Evolutionary conservation across 2,113 vertebrate species (phyloP), one percentile per base, ranked within the genome.

Genomic region (Oncorhynchus masou): DNA sequence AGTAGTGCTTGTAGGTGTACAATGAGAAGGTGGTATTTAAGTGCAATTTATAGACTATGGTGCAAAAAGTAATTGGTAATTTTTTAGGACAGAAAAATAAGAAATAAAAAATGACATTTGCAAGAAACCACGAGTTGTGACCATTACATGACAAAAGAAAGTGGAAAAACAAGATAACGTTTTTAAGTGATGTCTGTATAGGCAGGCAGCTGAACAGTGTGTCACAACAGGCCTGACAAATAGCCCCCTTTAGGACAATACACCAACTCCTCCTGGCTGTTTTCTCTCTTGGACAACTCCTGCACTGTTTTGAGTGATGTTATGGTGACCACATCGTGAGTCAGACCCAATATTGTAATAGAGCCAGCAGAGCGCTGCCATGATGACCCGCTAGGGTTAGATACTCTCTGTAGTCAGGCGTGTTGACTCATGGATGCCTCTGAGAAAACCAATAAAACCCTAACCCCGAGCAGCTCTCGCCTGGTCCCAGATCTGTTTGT

Each of bases 371-470:
- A 25, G 62, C 62, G 3, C 19, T 19, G 62, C 48, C 49, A 71
- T 71, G 68, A 22, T 70, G 73, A 76, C 62, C 79, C 76, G 73
- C 81, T 74, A 34, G 79, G 77, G 82, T 84, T 45, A 45, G 75
- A 84, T 15, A 51, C 74, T 74, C 54, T 57, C 19, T 57, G 78
- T 22, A 68, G 60, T 85, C 83, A 83, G 74, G 80, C 71, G 77
- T 69, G 51, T 82, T 85, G 83, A 85, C 83, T 88, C 81, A 85
- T 27, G 8, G 71, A 59, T 16, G 19, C 51, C 29, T n/a, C 82
- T 66, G 57, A 74, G 62, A 64, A 84, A 83, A 83, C 86, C 86
- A 84, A 84, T 88, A 84, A 45, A 45, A 45, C 39, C 39, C 9
- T 2, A 0, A 45, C 39, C 39, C 39, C 11, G 78, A 74, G 71